Percentiles rank a stretch among this genome's conserved stretches.
These are phyloP conservation scores for Microctonus aethiopoides DNA, from an alignment of 2,888 invertebrate genomes.

Conservation along the genomic window DNA sequence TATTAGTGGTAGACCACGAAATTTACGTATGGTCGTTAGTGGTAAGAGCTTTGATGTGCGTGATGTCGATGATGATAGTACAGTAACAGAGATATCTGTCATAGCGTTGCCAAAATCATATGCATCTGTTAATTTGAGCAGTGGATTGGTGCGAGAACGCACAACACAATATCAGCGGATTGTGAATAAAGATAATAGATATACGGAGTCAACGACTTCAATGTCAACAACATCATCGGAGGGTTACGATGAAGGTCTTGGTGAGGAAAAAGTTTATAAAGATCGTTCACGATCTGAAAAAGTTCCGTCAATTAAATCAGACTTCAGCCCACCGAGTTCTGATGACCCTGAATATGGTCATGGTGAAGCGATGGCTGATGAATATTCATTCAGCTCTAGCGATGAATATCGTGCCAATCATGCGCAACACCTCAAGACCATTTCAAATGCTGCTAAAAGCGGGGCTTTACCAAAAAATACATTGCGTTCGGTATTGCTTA, in stretches of 20 bases:
- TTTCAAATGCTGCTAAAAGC: slow-evolving; percentile 51
- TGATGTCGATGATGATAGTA: slow-evolving; percentile 75
- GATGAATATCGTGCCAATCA: slow-evolving; percentile 65
- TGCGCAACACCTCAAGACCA: slow-evolving; percentile 53
- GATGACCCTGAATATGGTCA: slow-evolving; percentile 71
- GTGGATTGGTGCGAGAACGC: slow-evolving; percentile 69
- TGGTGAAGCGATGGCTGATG: slow-evolving; percentile 77
- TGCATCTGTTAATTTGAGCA: slow-evolving; percentile 55
- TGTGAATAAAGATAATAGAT: slow-evolving; percentile 60
- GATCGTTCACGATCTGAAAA: slow-evolving; percentile 74
- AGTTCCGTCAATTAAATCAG: slow-evolving; percentile 61
- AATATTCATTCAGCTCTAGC: slow-evolving; percentile 65
- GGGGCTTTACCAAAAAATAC: slow-evolving; percentile 56
- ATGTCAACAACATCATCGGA: slow-evolving; percentile 66
- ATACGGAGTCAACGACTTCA: slow-evolving; percentile 61
- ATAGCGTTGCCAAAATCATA: slow-evolving; percentile 73
- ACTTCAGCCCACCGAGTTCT: slow-evolving; percentile 68
- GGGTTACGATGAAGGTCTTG: slow-evolving; percentile 69
- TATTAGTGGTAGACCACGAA: slow-evolving; percentile 72
- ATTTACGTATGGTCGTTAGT: slow-evolving; percentile 79
- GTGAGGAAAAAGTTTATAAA: slow-evolving; percentile 80
- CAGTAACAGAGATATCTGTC: slow-evolving; percentile 74
- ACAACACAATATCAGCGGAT: slow-evolving; percentile 69
- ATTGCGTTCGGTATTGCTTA: slow-evolving; percentile 71
- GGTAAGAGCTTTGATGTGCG: slow-evolving; percentile 81